Percentiles rank a stretch among this genome's conserved stretches.
Conservation (phyloP, 2,888 invertebrate genomes). For the Dicyrtoma fusca region DNA sequence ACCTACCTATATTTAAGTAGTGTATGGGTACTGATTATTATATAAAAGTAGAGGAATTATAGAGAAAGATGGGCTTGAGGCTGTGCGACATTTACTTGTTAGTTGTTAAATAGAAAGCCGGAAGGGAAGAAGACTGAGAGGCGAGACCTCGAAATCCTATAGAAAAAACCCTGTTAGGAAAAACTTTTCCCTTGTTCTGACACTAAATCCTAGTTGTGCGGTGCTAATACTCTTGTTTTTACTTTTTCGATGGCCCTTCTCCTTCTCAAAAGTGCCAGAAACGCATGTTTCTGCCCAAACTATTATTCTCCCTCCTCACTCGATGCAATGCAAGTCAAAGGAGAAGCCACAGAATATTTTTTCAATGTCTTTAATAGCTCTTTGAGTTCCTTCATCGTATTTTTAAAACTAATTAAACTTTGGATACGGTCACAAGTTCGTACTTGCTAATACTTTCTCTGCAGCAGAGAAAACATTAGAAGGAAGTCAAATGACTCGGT, state of each 20-base stretch:
- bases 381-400: slow-evolving; percentile 27
- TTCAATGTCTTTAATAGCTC: slow-evolving; percentile 24
- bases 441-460: slow-evolving; percentile 13
- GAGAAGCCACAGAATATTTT: slow-evolving; percentile 15
- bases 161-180: not conserved
- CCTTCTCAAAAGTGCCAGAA: not conserved
- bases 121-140: too few species aligned
- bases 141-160: too few species aligned
- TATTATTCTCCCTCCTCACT: too few species aligned
- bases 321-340: not conserved
- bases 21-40: too few species aligned
- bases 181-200: slow-evolving; percentile 16
- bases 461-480: slow-evolving; percentile 4
- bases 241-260: not conserved
- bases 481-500: not conserved
- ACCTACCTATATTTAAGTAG: too few species aligned
- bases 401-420: slow-evolving; percentile 35
- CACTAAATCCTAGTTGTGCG: slow-evolving; percentile 18
- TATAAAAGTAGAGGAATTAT: too few species aligned
- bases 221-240: slow-evolving; percentile 16
- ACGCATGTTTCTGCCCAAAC: too few species aligned
- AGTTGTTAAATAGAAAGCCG: too few species aligned
- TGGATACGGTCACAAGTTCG: slow-evolving; percentile 24
- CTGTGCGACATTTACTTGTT: too few species aligned
- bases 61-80: too few species aligned